Percentiles rank a stretch among this genome's conserved stretches.
Conservation (phyloP, 2,113 vertebrate species). For the Colius striatus region DNA sequence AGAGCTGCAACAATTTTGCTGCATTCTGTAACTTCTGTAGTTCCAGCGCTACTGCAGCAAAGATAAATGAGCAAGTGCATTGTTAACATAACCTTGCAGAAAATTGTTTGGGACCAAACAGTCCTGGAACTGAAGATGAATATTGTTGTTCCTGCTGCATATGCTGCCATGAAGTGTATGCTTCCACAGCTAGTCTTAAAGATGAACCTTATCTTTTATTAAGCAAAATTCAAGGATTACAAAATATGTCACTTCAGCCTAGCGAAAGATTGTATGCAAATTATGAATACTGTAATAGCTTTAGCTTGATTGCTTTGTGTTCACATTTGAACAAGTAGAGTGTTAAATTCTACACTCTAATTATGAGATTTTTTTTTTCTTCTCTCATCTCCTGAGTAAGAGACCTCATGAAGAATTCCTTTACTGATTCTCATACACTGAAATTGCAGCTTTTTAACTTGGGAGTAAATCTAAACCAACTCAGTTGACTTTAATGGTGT, state of each 20-base stretch:
- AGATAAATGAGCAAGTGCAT: neutral
- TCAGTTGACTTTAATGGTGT: neutral
- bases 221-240: neutral
- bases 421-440: neutral
- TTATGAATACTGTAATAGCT: neutral
- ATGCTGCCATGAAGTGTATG: fast-evolving
- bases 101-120: neutral
- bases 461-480: neutral
- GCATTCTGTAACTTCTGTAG: neutral
- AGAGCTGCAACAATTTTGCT: neutral
- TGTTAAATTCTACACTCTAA: neutral
- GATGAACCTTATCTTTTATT: neutral
- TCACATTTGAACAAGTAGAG: neutral
- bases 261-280: neutral
- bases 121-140: neutral
- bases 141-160: neutral
- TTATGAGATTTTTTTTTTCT: neutral
- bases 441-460: neutral
- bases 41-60: fast-evolving
- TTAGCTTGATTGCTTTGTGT: neutral
- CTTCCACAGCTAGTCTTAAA: neutral
- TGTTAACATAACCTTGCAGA: neutral
- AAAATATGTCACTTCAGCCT: neutral
- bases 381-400: neutral
- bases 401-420: neutral